Evolutionary conservation across 2,888 invertebrate species (phyloP), one percentile per base, ranked within the genome.

Genomic region (Hydraecia micacea): DNA sequence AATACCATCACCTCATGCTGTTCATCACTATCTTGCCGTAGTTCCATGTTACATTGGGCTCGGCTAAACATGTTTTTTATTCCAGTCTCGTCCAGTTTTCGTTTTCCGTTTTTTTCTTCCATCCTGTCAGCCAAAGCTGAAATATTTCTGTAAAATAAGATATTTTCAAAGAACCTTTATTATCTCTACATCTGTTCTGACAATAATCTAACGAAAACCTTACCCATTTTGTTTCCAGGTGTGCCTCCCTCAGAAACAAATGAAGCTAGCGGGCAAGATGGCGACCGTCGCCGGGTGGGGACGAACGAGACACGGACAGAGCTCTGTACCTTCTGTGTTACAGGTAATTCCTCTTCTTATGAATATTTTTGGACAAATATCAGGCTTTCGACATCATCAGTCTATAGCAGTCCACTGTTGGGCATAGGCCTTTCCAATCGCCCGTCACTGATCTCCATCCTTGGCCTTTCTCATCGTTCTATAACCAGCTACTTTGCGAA

Each of bases 221-320:
- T 2, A 42, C 11, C 11, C 42, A 11, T 42, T 42, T 42, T 42
- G 42, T 42, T 42, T 42, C 2, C 93, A 97, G 97, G 97, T 99
- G 13, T 99, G 99, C 92, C 96, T 99, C 63, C 99, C 99, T 32
- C 98, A 97, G 79, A 97, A 97, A 88, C 97, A 97, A 92, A 96
- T 98, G 84, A 99, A 98, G 92, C 93, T 99, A 36, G 97, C 98
- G 0, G 99, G 99, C 1, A 98, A 98, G 91, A 98, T 98, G 95
- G 99, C 99, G 66, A 99, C 99, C 0, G 99, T 99, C 0, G 98
- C 98, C 0, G 99, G 99, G 1, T 99, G 99, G 99, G 99, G 99
- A 0, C 96, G 99, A 42, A 99, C 99, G 1, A 97, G 98, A 68
- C 99, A 99, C 91, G 99, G 99, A 55, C 98, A 98, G 95, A 98